These are phyloP conservation scores for Aradophagus sp. DNA, from an alignment of 1,140 invertebrate genomes.

Conservation along the genomic window DNA sequence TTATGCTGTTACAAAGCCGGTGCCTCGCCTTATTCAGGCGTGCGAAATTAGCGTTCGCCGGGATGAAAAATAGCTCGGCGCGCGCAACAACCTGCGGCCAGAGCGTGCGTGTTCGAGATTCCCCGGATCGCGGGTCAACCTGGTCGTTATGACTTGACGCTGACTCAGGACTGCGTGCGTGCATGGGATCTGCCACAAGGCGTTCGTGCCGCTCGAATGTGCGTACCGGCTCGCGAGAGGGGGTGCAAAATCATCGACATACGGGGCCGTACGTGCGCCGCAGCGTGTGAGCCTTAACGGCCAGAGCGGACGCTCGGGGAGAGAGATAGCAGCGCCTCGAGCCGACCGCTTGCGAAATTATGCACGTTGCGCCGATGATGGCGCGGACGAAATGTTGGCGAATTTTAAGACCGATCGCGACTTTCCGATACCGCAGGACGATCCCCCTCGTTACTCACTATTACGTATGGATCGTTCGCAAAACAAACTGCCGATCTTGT, in stretches of 20 bases:
- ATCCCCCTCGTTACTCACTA: background rate
- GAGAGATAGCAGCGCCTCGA: slow-evolving; percentile 23
- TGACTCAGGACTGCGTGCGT: slow-evolving; percentile 67
- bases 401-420: slow-evolving; percentile 31
- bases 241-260: slow-evolving; percentile 50
- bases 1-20: slow-evolving; percentile 45
- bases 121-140: slow-evolving; percentile 60
- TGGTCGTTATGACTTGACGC: slow-evolving; percentile 72
- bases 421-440: too few relatives aligned
- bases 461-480: too few relatives aligned
- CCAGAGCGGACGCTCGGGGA: slow-evolving; percentile 1
- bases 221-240: slow-evolving; percentile 26
- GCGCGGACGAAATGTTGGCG: slow-evolving; percentile 15
- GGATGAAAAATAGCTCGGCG: slow-evolving; percentile 45
- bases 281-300: slow-evolving; percentile 6
- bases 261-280: slow-evolving; percentile 6
- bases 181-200: slow-evolving; percentile 58
- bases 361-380: slow-evolving; percentile 40
- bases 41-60: slow-evolving; percentile 34
- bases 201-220: slow-evolving; percentile 57
- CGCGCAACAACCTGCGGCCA: slow-evolving; percentile 63
- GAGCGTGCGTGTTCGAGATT: slow-evolving; percentile 65
- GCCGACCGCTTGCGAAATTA: slow-evolving; percentile 32
- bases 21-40: slow-evolving; percentile 12
- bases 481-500: too few relatives aligned